Conservation (phyloP, 2,888 invertebrate genomes). For the Trachelus iudaicus region DNA sequence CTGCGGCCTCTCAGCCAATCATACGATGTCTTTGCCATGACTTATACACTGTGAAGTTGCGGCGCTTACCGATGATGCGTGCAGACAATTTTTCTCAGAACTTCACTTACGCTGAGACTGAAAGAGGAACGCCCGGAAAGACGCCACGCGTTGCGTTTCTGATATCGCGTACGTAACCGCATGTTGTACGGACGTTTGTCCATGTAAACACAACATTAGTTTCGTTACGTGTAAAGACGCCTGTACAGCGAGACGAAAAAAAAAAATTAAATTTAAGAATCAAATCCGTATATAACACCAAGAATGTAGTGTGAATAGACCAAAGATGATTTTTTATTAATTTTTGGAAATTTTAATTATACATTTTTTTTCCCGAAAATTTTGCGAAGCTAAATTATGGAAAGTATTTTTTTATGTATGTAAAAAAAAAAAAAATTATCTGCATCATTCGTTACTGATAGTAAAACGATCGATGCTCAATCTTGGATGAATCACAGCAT, state of each 20-base stretch:
- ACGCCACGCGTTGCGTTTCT: slow-evolving; percentile 1
- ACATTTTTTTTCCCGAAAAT: no score
- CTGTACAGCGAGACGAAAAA: not conserved
- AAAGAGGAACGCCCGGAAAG: slow-evolving; percentile 2
- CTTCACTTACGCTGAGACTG: slow-evolving; percentile 17
- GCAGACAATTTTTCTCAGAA: slow-evolving; percentile 42
- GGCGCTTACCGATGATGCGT: slow-evolving; percentile 10
- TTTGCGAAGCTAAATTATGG: no score
- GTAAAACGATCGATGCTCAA: not conserved
- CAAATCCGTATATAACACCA: not conserved
- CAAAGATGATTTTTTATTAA: not conserved
- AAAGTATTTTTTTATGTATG: not conserved
- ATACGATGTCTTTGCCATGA: not conserved
- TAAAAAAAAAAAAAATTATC: no score
- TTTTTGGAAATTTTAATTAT: no score
- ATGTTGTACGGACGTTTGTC: not conserved
- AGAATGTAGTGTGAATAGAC: not conserved
- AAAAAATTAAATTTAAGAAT: not conserved
- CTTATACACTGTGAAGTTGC: not conserved
- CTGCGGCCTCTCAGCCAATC: slow-evolving; percentile 53
- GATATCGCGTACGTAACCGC: not conserved
- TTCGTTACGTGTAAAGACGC: not conserved
- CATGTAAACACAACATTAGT: not conserved
- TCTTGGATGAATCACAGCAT: not conserved
- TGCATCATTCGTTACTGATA: not conserved